Evolutionary conservation across 2,797 vertebrate genomes (phyloP).

Genomic region (Crocidura indochinensis): DNA sequence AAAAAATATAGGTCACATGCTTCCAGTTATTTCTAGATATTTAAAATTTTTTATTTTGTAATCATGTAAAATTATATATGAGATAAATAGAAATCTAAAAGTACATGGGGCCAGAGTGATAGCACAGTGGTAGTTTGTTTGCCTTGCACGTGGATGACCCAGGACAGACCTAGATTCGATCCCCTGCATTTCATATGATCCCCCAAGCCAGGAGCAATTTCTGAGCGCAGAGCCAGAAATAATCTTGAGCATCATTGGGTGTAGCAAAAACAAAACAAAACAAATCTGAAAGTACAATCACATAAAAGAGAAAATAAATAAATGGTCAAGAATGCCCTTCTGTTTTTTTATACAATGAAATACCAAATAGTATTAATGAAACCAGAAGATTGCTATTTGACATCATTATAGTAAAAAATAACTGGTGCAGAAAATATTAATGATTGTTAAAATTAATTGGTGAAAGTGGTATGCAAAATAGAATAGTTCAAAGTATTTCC

Average conservation of each 20-base stretch:
- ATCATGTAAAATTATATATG: slow-evolving; percentile 11
- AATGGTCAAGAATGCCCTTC: not conserved
- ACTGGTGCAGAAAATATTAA: not conserved
- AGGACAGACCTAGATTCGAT: too few relatives aligned
- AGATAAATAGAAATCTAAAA: not conserved
- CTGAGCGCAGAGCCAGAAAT: too few relatives aligned
- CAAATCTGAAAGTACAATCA: not conserved
- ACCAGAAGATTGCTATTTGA: not conserved
- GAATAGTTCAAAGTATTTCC: slow-evolving; percentile 11
- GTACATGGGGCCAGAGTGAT: not conserved
- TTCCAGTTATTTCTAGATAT: slow-evolving; percentile 40
- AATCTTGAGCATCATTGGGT: too few relatives aligned
- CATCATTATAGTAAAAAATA: slow-evolving; percentile 21
- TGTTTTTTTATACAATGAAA: not conserved
- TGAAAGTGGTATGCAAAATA: not conserved
- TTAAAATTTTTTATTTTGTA: slow-evolving; percentile 9
- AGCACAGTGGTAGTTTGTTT: too few relatives aligned
- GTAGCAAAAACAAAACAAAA: not conserved
- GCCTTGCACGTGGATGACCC: too few relatives aligned
- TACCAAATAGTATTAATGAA: not conserved
- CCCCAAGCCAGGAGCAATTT: too few relatives aligned
- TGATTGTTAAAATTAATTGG: not conserved
- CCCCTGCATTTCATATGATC: too few relatives aligned
- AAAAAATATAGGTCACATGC: not conserved
- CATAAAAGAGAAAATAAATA: slow-evolving; percentile 15